Conservation (phyloP, 2,888 invertebrate species). For the Malachius bipustulatus region DNA sequence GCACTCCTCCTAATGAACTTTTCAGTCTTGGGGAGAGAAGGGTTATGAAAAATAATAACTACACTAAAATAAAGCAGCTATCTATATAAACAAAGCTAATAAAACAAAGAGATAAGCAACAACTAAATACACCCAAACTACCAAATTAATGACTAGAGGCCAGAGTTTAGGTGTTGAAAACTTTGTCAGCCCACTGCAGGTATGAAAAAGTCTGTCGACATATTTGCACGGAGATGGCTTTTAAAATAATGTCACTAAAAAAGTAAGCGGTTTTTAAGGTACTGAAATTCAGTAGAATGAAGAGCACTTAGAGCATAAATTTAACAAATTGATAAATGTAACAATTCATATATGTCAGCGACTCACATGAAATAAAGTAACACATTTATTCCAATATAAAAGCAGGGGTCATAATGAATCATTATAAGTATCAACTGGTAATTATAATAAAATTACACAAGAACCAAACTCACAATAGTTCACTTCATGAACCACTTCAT, state of each 20-base stretch:
- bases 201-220: constrained; percentile 19
- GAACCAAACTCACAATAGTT: constrained; percentile 5
- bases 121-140: constrained; percentile 18
- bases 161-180: constrained; percentile 37
- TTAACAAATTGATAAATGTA: too few species aligned
- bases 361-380: too few species aligned
- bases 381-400: too few species aligned
- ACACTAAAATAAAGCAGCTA: background rate
- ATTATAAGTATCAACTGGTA: constrained; percentile 20
- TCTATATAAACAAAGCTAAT: constrained; percentile 17
- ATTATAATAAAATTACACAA: constrained; percentile 14
- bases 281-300: too few species aligned
- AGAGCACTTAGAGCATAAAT: too few species aligned
- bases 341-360: too few species aligned
- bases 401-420: too few species aligned
- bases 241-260: constrained; percentile 23
- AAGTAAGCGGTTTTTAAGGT: too few species aligned
- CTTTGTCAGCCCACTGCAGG: constrained; percentile 34
- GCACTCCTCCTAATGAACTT: constrained; percentile 5
- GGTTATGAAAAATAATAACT: constrained; percentile 13
- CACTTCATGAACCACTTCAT: too few species aligned
- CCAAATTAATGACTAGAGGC: constrained; percentile 22
- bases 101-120: constrained; percentile 12
- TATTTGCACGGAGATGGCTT: constrained; percentile 18
- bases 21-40: constrained; percentile 25